Evolutionary conservation across 2,113 vertebrate genomes (phyloP), one percentile per base, ranked within the genome.

Genomic region (Herpailurus yagouaroundi): DNA sequence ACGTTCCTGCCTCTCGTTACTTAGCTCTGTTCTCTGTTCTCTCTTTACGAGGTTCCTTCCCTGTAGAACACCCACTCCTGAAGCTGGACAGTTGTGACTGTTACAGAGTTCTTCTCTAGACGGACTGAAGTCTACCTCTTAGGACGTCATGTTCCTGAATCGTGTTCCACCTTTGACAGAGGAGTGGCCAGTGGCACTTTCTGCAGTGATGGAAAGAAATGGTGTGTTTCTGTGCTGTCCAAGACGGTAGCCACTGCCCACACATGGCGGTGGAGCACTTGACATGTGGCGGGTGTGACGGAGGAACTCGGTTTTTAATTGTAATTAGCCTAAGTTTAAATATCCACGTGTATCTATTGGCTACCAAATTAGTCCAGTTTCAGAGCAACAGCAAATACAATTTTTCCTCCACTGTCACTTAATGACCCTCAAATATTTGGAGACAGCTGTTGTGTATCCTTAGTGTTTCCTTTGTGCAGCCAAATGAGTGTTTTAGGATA

Each of bases 1-100:
- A 13, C 7, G 1, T 33, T 23, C 11, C 7, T 9, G 7, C 11
- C 23, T 64, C 5, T n/a, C 3, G 0, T 6, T 4, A 5, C 38
- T 60, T n/a, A 13, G 41, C 11, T 33, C 15, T 33, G 16, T 52
- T 45, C 41, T 48, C 27, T 1, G 25, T 29, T 77, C 14, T 77
- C 29, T 10, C 7, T 27, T n/a, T n/a, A 38, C 21, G 13, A 15
- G 15, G 25, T 52, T 33, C 52, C 27, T 13, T n/a, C n/a, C 74
- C 4, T 3, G 23, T 3, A 48, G 18, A 19, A 29, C 50, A 29
- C 12, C 25, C 73, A 36, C 50, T 31, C 19, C 79, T 8, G 0
- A 27, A 21, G 21, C 41, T 23, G 27, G 3, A n/a, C 33, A 21
- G 55, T 10, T 76, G 57, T 55, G 48, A 7, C 12, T 63, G 60